Base-by-base conservation (phyloP, 2,113 vertebrate genomes). In the Eclectus roratus region DNA sequence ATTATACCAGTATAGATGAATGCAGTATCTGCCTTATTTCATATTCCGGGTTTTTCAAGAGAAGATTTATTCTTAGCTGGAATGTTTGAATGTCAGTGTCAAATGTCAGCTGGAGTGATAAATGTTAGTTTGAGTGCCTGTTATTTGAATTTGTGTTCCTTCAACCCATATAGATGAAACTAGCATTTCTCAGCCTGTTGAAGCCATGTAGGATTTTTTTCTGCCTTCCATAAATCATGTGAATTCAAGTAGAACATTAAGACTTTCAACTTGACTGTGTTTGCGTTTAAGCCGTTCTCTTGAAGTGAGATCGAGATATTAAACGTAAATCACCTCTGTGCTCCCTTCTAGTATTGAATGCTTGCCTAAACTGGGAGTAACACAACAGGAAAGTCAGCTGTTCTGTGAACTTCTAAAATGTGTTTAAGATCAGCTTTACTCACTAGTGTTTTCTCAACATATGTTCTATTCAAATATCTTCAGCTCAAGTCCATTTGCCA, bases 241-340 rank as follows among this genome's bases (percentile, higher is more conserved):
- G 85, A 95, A 95, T 96, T 98, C 95, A 90, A 91, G 79, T 85
- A 91, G 61, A 96, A 76, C 85, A 90, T 95, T 87, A 93, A 90
- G 92, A 91, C 93, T 97, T 97, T 97, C 96, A 91, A 93, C 93
- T 97, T 97, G 95, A 83, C 89, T 93, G 90, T 96, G 92, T 92
- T 96, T 95, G 82, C 0, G 0, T 94, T 97, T 95, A 95, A 97
- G 63, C 65, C 44, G 78, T 96, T 96, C 85, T 92, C 78, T 80
- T 68, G 72, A 96, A 96, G 95, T 93, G 92, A 95, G 80, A 91
- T 65, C 19, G 7, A 97, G 95, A 93, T 90, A 88, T 93, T 95
- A 81, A 63, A 63, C 84, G 64, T 91, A 88, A 90, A 96, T 94
- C 93, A 91, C 65, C 78, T 69, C 85, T 85, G 43, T 84, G 72